These are phyloP conservation scores for Oscarella lobularis DNA, from an alignment of 37 sponge, comb jelly and placozoan genomes.

Conservation along the genomic window DNA sequence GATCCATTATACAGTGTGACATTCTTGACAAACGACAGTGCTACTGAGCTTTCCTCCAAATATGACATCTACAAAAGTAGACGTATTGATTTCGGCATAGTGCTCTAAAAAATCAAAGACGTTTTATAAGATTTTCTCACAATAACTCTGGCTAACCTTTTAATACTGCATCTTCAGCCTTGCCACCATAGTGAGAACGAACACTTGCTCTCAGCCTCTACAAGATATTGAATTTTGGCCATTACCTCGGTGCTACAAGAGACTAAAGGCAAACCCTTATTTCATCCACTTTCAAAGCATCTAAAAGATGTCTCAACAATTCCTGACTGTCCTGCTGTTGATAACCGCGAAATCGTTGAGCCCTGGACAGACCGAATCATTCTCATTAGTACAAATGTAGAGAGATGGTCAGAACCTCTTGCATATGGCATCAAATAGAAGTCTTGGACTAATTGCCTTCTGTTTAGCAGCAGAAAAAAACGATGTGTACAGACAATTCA, in stretches of 20 bases:
- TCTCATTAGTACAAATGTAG: background rate
- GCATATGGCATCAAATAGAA: conserved; percentile 31
- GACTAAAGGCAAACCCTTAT: too few relatives aligned
- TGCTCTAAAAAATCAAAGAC: too few relatives aligned
- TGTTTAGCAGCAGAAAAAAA: too few relatives aligned
- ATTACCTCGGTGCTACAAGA: too few relatives aligned
- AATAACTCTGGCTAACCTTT: too few relatives aligned
- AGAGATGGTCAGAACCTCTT: conserved; percentile 9
- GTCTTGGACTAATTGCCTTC: conserved; percentile 26
- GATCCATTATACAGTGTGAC: conserved; percentile 22
- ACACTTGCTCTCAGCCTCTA: too few relatives aligned
- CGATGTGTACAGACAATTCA: too few relatives aligned
- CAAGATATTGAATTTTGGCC: too few relatives aligned
- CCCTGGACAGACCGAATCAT: conserved; percentile 18
- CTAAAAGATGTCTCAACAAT: conserved; percentile 60
- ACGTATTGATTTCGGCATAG: too few relatives aligned
- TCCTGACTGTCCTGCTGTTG: conserved; percentile 93
- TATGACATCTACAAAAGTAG: conserved; percentile 72
- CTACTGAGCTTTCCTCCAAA: conserved; percentile 73
- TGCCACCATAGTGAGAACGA: too few relatives aligned
- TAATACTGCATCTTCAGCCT: too few relatives aligned
- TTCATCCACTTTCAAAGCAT: conserved; percentile 57
- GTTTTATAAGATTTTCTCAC: too few relatives aligned
- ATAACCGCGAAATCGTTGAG: conserved; percentile 40
- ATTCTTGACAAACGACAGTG: conserved; percentile 44